These are phyloP conservation scores for Chrysaora quinquecirrha DNA, from an alignment of 30 jellyfish, hydroid and myxozoan species.

Conservation along the genomic window DNA sequence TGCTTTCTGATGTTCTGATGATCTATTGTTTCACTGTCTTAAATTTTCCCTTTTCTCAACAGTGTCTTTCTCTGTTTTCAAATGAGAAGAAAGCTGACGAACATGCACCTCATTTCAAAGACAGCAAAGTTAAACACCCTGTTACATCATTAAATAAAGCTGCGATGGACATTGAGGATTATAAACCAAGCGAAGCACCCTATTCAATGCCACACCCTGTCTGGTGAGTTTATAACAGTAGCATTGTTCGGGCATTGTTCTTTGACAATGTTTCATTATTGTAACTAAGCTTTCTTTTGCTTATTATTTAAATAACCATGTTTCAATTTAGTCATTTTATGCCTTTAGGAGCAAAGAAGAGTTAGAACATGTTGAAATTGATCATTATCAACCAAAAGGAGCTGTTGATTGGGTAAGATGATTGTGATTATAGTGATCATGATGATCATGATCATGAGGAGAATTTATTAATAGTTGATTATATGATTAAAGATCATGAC, in stretches of 20 bases:
- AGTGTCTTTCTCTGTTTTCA: slow-evolving; percentile 22
- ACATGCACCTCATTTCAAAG: slow-evolving; percentile 71
- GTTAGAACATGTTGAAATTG: slow-evolving; percentile 58
- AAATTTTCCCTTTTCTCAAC: too few species aligned
- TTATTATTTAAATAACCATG: background rate
- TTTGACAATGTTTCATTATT: too few species aligned
- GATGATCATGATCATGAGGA: too few species aligned
- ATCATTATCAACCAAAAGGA: slow-evolving; percentile 70
- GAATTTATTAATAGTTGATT: too few species aligned
- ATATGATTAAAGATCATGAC: too few species aligned
- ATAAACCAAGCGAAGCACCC: slow-evolving; percentile 59
- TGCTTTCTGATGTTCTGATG: too few species aligned
- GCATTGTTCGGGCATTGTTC: background rate
- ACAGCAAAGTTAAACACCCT: slow-evolving; percentile 20
- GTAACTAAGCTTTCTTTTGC: background rate
- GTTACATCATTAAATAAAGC: slow-evolving; percentile 36
- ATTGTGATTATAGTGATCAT: too few species aligned
- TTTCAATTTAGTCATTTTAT: background rate
- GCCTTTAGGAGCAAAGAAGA: slow-evolving; percentile 70
- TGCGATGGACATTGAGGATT: slow-evolving; percentile 48
- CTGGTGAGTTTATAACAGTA: slow-evolving; percentile 44
- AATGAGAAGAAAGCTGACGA: slow-evolving; percentile 22
- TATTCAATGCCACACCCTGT: slow-evolving; percentile 79
- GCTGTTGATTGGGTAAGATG: slow-evolving; percentile 74
- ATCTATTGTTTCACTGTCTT: too few species aligned